These are phyloP conservation scores for Stenchaetothrips biformis DNA, from an alignment of 2,888 invertebrate genomes.

Conservation along the genomic window DNA sequence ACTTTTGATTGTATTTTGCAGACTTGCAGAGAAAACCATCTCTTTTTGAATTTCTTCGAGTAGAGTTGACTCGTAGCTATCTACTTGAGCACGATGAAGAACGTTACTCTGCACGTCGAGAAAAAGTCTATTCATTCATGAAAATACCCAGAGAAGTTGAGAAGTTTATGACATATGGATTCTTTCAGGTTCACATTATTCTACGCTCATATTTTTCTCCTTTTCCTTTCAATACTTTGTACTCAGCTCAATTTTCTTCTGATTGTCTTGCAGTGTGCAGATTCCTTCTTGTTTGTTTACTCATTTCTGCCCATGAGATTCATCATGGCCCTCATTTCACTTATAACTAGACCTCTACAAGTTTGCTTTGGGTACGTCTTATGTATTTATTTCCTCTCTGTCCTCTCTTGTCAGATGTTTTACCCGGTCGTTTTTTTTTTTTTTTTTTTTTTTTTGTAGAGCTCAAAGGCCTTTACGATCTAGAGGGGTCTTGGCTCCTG, in stretches of 20 bases:
- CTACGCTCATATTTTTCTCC: slow-evolving; percentile 26
- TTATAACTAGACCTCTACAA: slow-evolving; percentile 66
- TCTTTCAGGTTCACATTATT: slow-evolving; percentile 60
- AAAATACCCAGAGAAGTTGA: slow-evolving; percentile 89
- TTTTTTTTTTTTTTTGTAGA: background rate
- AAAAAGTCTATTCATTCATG: slow-evolving; percentile 95
- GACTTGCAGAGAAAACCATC: slow-evolving; percentile 40
- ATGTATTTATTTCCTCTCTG: slow-evolving; percentile 26
- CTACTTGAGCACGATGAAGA: slow-evolving; percentile 92
- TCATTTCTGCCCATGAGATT: slow-evolving; percentile 94
- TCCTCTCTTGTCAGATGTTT: background rate
- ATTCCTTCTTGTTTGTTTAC: slow-evolving; percentile 95
- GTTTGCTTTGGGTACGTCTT: slow-evolving; percentile 64
- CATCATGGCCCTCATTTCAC: slow-evolving; percentile 76
- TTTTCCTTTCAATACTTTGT: slow-evolving; percentile 21
- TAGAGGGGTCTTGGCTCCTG: slow-evolving; percentile 67
- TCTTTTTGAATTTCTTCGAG: slow-evolving; percentile 61
- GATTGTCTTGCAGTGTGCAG: slow-evolving; percentile 66
- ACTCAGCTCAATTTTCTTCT: slow-evolving; percentile 47
- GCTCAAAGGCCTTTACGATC: slow-evolving; percentile 40
- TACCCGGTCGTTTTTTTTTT: slow-evolving; percentile 75
- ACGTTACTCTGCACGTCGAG: slow-evolving; percentile 85
- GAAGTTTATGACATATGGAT: slow-evolving; percentile 89
- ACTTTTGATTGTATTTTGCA: background rate
- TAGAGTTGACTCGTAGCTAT: slow-evolving; percentile 89